Base-by-base conservation (phyloP, 1,140 invertebrate genomes). In the Bombus confusus region DNA sequence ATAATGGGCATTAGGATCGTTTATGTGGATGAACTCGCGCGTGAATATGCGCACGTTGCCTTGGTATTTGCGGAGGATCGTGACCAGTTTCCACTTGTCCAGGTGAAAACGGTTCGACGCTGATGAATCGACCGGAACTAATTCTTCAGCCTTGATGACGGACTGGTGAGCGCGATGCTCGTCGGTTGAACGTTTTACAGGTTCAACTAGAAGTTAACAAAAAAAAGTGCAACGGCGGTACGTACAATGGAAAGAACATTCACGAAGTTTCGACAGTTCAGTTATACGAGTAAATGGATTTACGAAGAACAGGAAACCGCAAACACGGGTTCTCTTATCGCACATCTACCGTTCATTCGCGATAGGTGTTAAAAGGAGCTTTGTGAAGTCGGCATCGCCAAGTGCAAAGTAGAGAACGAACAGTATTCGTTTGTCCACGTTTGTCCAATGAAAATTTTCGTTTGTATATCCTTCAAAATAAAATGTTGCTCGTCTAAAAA, bases 121-220 rank as follows among this genome's bases (percentile, higher is more conserved):
- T 86, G 85, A 88, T 88, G 80, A 87, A 87, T 88, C 68, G 66
- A 18, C 72, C 73, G 57, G n/a, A 78, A 83, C 66, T 83, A 59
- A 37, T 39, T n/a, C 74, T 72, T 47, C n/a, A 37, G 52, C 25
- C 66, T 47, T 28, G n/a, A 41, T 52, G 62, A 47, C 73, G 28
- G 52, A 31, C 64, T 52, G 41, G 73, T 69, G 75, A 74, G 39
- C 68, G 85, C 28, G 52, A 41, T 52, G 57, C 57, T 83, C 75
- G 43, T 43, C n/a, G 15, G 62, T 2, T 31, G 13, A 31, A 5
- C 62, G 5, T 31, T 13, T 31, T 31, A n/a, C 62, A 31, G 13
- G 5, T 6, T 31, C 5, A 66, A 8, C 6, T 25, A 52, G 18
- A 52, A 52, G 47, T 52, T 52, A 52, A 22, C 9, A 12, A 12